Evolutionary conservation across 2,888 invertebrate genomes (phyloP).

Genomic region (Helleia helle): DNA sequence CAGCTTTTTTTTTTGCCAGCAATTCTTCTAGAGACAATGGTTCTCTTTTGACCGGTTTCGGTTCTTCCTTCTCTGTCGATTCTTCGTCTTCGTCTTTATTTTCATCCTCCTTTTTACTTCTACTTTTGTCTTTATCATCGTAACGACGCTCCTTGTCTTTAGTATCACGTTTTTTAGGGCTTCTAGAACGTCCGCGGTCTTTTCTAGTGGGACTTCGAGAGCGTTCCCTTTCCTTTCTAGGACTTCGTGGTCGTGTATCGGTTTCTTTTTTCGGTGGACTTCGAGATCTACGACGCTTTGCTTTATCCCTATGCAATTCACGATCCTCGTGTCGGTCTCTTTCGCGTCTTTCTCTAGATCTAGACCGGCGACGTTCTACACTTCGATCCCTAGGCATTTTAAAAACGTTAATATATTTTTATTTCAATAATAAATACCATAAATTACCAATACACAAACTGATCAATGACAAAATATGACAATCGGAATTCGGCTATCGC

Average conservation of each 20-base stretch:
- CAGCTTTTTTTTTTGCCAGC: constrained; percentile 95
- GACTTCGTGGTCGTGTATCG: constrained; percentile 37
- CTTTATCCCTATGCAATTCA: constrained; percentile 53
- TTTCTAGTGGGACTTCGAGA: constrained; percentile 38
- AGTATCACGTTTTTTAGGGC: constrained; percentile 55
- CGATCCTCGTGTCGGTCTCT: constrained; percentile 58
- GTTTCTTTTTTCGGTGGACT: constrained; percentile 46
- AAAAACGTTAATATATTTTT: too few species aligned
- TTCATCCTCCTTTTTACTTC: constrained; percentile 44
- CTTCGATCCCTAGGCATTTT: constrained; percentile 55
- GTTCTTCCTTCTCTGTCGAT: constrained; percentile 48
- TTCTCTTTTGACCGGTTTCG: constrained; percentile 72
- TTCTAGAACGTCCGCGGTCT: constrained; percentile 46
- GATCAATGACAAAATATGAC: too few species aligned
- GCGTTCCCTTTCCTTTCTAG: constrained; percentile 31
- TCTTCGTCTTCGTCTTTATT: constrained; percentile 48
- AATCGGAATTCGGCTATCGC: too few species aligned
- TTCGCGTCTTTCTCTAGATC: constrained; percentile 57
- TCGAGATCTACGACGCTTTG: constrained; percentile 48
- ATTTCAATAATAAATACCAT: too few species aligned
- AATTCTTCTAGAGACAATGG: constrained; percentile 97
- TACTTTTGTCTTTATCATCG: constrained; percentile 61
- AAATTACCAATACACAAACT: too few species aligned
- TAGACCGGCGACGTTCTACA: constrained; percentile 56
- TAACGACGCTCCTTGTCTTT: constrained; percentile 47